Base-by-base conservation (phyloP, 2,797 vertebrate genomes). In the Prionace glauca region DNA sequence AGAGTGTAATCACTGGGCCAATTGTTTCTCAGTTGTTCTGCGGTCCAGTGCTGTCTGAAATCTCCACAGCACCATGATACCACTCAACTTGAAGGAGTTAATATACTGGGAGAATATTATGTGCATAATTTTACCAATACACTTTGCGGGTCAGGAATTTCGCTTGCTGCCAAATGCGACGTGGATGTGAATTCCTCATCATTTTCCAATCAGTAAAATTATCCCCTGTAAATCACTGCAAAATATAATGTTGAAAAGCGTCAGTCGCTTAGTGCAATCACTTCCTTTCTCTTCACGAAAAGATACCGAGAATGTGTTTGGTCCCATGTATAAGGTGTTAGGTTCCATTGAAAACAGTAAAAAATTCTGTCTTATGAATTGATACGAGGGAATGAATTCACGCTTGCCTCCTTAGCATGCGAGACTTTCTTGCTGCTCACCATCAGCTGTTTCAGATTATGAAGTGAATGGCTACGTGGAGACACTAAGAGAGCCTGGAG, bases 401-500 rank as follows among this genome's bases (percentile, higher is more conserved):
- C 32, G 93, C 41, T 36, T 74, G 93, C 16, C 36, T 95, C 93
- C 50, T n/a, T 74, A 69, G 36, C 24, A 9, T 72, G 93, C 93
- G 45, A 92, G 41, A 5, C 12, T 56, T 45, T 50, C 71, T 56
- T 56, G 26, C 41, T 69, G 62, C 93, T 56, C 50, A 77, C 9
- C 67, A 74, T 95, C 93, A 77, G 93, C 93, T 95, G 93, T 50
- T 95, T 77, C 69, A 50, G 41, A 72, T 95, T 77, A 95, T 72
- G 67, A 77, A 95, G 41, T 56, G 69, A 29, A 77, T 18, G 45
- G 14, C 41, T 71, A 95, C 26, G 71, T 56, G 69, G 93, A 56
- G 71, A 95, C 45, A 77, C 71, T 74, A 88, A 45, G 96, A 81
- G 95, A 92, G 96, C 96, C 96, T 96, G 96, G 74, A 95, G 45